Evolutionary conservation across 1,140 invertebrate genomes (phyloP).

Genomic region (Chelonus insularis): DNA sequence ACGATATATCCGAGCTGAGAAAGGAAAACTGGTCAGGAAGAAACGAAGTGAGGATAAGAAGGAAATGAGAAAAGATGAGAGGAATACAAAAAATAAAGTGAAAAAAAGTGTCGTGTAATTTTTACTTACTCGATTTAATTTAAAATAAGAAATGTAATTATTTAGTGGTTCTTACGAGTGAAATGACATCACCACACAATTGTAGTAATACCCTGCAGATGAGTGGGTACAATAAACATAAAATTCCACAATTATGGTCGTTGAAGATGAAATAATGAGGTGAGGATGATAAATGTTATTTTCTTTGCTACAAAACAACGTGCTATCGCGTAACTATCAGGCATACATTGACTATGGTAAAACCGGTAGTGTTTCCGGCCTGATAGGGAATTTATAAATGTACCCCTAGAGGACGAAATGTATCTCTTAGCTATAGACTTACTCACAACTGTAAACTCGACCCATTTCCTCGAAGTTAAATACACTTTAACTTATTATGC

Average conservation of each 20-base stretch:
- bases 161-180: too few relatives aligned
- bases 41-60: background rate
- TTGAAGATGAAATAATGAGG: background rate
- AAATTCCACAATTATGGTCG: background rate
- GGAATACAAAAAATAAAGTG: too few relatives aligned
- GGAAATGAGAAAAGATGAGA: background rate
- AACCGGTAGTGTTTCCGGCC: background rate
- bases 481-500: background rate
- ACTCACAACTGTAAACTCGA: slow-evolving; percentile 5
- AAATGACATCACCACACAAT: background rate
- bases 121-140: too few relatives aligned
- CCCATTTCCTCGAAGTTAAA: background rate
- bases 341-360: too few relatives aligned
- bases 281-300: slow-evolving; percentile 2
- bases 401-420: background rate
- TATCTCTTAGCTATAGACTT: background rate
- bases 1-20: slow-evolving; percentile 5
- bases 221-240: background rate
- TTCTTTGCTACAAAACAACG: background rate
- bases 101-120: background rate
- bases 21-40: slow-evolving; percentile 6
- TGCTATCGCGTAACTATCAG: background rate
- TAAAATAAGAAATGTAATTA: too few relatives aligned
- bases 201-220: background rate
- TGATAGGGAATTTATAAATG: background rate